Percentiles rank a stretch among this genome's conserved stretches.
Evolutionary conservation across 2,888 invertebrate genomes (phyloP).

Genomic region (Antheraea yamamai): DNA sequence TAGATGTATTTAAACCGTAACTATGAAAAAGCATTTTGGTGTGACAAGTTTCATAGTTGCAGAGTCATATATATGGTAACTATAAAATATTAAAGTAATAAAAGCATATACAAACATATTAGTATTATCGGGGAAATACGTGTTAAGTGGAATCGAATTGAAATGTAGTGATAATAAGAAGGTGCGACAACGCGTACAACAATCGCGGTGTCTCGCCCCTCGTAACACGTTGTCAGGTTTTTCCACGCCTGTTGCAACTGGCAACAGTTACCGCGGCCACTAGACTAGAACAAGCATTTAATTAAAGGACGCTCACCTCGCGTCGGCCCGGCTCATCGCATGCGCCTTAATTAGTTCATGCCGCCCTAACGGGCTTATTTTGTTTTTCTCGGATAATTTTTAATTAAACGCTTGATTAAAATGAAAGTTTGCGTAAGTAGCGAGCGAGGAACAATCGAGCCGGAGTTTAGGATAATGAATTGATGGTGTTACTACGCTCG

Average conservation of each 20-base stretch:
- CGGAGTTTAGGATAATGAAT: conserved; percentile 82
- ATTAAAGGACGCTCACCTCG: conserved; percentile 74
- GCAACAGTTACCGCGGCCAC: conserved; percentile 69
- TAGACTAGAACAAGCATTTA: conserved; percentile 74
- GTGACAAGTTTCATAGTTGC: too few species aligned
- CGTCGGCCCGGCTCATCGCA: conserved; percentile 73
- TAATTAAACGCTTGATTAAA: conserved; percentile 83
- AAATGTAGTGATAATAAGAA: neutral
- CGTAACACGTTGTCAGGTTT: conserved; percentile 60
- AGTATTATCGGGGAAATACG: neutral
- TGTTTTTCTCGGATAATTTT: conserved; percentile 83
- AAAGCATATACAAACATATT: neutral
- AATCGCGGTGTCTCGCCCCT: conserved; percentile 43
- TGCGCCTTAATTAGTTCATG: conserved; percentile 81
- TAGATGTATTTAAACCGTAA: too few species aligned
- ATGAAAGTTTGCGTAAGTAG: conserved; percentile 83
- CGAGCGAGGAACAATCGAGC: conserved; percentile 80
- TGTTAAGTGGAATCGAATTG: neutral
- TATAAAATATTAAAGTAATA: neutral
- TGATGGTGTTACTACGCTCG: conserved; percentile 80
- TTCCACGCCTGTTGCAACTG: conserved; percentile 59
- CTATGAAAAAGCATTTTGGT: too few species aligned
- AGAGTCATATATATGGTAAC: too few species aligned
- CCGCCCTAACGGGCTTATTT: conserved; percentile 82
- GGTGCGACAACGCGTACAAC: conserved; percentile 23